Conservation (phyloP, 1,140 invertebrate genomes). For the Drosophila funebris region DNA sequence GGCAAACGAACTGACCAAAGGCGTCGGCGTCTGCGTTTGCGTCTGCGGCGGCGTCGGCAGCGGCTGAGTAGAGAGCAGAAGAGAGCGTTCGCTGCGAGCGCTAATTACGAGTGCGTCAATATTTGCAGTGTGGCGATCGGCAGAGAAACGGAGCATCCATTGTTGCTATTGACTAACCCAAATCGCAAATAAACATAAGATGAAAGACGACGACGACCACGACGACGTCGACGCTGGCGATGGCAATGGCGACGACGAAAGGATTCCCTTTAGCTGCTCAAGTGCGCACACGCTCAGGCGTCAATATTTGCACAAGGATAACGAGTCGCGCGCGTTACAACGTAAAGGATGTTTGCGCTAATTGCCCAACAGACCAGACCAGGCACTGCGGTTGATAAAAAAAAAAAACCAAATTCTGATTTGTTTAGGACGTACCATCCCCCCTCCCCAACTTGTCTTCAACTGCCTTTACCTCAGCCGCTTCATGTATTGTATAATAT, state of each 20-base stretch:
- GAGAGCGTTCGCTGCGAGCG: slow-evolving; percentile 10
- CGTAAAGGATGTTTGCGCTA: slow-evolving; percentile 75
- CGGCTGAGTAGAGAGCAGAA: not conserved
- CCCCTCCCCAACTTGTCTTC: no score
- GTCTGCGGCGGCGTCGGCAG: not conserved
- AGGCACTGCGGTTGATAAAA: slow-evolving; percentile 67
- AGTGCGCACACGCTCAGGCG: slow-evolving; percentile 64
- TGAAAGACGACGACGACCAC: slow-evolving; percentile 58
- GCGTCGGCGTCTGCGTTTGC: slow-evolving; percentile 11
- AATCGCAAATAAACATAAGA: slow-evolving; percentile 59
- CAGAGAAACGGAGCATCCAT: slow-evolving; percentile 34
- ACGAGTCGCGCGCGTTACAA: slow-evolving; percentile 44
- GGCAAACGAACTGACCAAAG: slow-evolving; percentile 42
- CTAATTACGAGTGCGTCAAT: slow-evolving; percentile 67
- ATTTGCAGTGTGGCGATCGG: slow-evolving; percentile 50
- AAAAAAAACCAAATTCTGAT: slow-evolving; percentile 39
- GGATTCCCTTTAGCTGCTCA: slow-evolving; percentile 62
- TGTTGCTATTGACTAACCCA: slow-evolving; percentile 57
- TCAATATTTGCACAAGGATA: slow-evolving; percentile 78
- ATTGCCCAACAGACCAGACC: slow-evolving; percentile 52
- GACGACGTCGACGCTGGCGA: slow-evolving; percentile 14
- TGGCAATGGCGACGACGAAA: slow-evolving; percentile 49
- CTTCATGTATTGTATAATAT: slow-evolving; percentile 54
- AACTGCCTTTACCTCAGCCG: not conserved
- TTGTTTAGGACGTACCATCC: slow-evolving; percentile 63